Evolutionary conservation across 2,797 vertebrate genomes (phyloP).

Genomic region (Hydrophis major): DNA sequence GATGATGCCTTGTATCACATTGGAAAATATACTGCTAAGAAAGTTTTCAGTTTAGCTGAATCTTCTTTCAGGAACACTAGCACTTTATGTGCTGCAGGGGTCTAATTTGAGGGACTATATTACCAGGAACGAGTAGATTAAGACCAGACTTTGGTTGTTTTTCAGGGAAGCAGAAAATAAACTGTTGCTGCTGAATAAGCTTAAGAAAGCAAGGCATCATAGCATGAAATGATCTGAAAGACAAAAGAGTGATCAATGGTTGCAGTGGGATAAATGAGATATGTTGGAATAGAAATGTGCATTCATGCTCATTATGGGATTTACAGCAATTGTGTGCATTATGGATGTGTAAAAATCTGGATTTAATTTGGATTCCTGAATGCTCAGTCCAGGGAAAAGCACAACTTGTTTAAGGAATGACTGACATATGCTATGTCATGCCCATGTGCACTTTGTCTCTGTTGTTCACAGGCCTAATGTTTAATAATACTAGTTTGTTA

Average conservation of each 20-base stretch:
- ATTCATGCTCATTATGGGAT: not conserved
- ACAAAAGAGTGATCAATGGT: not conserved
- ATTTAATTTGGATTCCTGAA: not conserved
- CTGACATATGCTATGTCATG: not conserved
- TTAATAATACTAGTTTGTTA: not conserved
- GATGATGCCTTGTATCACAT: not conserved
- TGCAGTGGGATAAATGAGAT: not conserved
- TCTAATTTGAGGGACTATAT: not conserved
- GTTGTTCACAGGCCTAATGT: not conserved
- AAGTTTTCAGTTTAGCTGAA: not conserved
- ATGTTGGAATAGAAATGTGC: not conserved
- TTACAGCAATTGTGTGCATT: not conserved
- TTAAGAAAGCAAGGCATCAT: not conserved
- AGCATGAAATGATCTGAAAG: not conserved
- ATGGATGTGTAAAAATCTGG: not conserved
- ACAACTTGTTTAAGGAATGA: not conserved
- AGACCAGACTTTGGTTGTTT: not conserved
- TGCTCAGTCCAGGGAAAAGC: not conserved
- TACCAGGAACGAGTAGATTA: not conserved
- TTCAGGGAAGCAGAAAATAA: not conserved
- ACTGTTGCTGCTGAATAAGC: not conserved
- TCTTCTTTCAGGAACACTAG: not conserved
- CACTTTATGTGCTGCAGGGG: not conserved
- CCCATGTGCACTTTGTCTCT: not conserved
- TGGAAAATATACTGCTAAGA: not conserved